phyloP scores from a whole-genome alignment of 2,797 vertebrate species.

The Centroberyx gerrardi region DNA sequence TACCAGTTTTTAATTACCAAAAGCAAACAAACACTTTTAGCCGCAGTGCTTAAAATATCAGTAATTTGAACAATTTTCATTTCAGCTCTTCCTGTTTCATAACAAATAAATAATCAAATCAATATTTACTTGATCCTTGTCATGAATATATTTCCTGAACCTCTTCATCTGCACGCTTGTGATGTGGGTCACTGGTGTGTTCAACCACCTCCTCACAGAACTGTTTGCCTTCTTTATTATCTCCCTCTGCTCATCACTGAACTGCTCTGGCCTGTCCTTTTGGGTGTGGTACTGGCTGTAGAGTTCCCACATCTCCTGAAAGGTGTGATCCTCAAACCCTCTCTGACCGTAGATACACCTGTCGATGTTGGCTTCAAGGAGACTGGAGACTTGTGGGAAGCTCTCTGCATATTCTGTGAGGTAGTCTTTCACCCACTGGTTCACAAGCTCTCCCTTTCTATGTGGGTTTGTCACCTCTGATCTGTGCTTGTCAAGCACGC shows the following conservation, averaged over 20 bases:
- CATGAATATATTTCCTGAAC: slow-evolving; percentile 24
- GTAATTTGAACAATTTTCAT: too few relatives aligned
- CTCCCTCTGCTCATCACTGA: slow-evolving; percentile 6
- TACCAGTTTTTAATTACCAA: too few relatives aligned
- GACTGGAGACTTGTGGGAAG: slow-evolving; percentile 17
- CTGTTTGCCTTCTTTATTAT: not conserved
- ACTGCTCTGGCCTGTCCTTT: not conserved
- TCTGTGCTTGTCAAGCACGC: not conserved
- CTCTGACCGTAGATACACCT: slow-evolving; percentile 26
- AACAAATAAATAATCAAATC: not conserved
- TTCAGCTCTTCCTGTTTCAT: too few relatives aligned
- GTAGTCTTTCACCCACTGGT: slow-evolving; percentile 23
- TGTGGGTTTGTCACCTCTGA: slow-evolving; percentile 4
- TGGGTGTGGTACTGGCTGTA: not conserved
- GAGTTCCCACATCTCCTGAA: slow-evolving; percentile 34
- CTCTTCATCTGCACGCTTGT: slow-evolving; percentile 26
- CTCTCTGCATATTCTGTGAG: slow-evolving; percentile 4
- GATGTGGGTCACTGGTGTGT: slow-evolving; percentile 20
- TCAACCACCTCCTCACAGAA: slow-evolving; percentile 24
- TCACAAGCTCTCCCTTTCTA: not conserved
- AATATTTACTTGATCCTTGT: slow-evolving; percentile 18
- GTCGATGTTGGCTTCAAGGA: slow-evolving; percentile 13
- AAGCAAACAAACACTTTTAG: too few relatives aligned
- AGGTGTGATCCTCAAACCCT: slow-evolving; percentile 25
- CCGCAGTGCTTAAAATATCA: too few relatives aligned